Evolutionary conservation across 2,888 invertebrate genomes (phyloP).

Genomic region (Tenthredo scrophulariae): DNA sequence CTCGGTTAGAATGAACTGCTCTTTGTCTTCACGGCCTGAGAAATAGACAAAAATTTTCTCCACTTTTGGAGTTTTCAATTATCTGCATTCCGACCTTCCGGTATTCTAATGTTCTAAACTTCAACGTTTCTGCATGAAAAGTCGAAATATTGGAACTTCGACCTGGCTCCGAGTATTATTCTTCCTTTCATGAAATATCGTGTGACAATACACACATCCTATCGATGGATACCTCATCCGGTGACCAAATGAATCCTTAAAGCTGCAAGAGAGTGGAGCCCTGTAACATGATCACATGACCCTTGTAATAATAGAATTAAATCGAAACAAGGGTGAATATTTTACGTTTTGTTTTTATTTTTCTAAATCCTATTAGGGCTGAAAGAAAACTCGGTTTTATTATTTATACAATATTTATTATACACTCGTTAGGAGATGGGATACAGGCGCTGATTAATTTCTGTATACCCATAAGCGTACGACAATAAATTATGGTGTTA

Average conservation of each 20-base stretch:
- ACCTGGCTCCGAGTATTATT: not conserved
- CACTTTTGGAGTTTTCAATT: too few relatives aligned
- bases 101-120: not conserved
- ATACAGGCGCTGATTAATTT: conserved; percentile 5
- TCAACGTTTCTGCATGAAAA: not conserved
- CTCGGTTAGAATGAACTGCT: too few relatives aligned
- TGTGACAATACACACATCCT: conserved; percentile 59
- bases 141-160: too few relatives aligned
- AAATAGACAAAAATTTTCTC: too few relatives aligned
- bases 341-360: not conserved
- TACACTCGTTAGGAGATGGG: not conserved
- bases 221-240: conserved; percentile 60
- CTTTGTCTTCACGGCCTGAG: too few relatives aligned
- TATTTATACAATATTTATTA: not conserved
- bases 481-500: not conserved
- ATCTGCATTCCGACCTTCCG: too few relatives aligned
- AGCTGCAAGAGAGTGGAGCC: conserved; percentile 58
- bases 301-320: conserved; percentile 70
- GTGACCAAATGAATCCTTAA: conserved; percentile 72
- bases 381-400: not conserved
- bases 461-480: not conserved
- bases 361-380: not conserved
- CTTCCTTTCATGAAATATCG: conserved; percentile 68
- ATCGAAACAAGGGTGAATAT: conserved; percentile 61
- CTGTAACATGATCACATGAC: conserved; percentile 73